These are phyloP conservation scores for Caradrina clavipalpis DNA, from an alignment of 2,888 invertebrate genomes.

Conservation along the genomic window DNA sequence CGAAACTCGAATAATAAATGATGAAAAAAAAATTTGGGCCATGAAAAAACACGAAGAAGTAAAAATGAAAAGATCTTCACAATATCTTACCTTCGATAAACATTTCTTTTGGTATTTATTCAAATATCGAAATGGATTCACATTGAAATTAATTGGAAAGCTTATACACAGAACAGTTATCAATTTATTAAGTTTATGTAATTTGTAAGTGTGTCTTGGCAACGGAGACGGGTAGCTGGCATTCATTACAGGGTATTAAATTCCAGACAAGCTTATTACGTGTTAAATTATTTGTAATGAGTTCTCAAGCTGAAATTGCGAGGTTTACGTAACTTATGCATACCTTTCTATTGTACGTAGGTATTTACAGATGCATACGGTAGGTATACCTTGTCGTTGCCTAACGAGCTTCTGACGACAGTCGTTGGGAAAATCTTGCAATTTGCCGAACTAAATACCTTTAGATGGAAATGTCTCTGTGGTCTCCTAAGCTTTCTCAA, in stretches of 20 bases:
- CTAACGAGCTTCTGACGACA: conserved; percentile 35
- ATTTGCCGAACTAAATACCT: conserved; percentile 19
- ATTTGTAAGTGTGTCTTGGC: conserved; percentile 75
- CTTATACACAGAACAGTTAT: conserved; percentile 56
- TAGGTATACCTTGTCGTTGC: conserved; percentile 2
- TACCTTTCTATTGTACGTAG: background rate
- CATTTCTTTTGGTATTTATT: conserved; percentile 29
- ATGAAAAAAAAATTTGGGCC: conserved; percentile 12
- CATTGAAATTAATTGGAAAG: conserved; percentile 46
- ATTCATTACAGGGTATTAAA: conserved; percentile 75
- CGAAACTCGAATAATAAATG: conserved; percentile 10
- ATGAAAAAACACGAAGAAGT: conserved; percentile 1
- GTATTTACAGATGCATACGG: background rate
- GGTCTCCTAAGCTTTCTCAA: background rate
- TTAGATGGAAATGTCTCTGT: conserved; percentile 3
- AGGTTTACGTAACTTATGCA: background rate
- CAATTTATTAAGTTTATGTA: conserved; percentile 71
- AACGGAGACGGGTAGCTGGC: conserved; percentile 66
- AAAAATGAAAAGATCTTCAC: conserved; percentile 27
- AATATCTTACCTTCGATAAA: conserved; percentile 7
- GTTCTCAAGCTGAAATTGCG: conserved; percentile 14
- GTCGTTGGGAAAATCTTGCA: conserved; percentile 11
- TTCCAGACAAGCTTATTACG: conserved; percentile 62
- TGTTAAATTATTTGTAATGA: conserved; percentile 34
- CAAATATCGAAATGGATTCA: conserved; percentile 31